phyloP scores from a whole-genome alignment of 1,140 invertebrate species.

The Zaprionus gabonicus region DNA sequence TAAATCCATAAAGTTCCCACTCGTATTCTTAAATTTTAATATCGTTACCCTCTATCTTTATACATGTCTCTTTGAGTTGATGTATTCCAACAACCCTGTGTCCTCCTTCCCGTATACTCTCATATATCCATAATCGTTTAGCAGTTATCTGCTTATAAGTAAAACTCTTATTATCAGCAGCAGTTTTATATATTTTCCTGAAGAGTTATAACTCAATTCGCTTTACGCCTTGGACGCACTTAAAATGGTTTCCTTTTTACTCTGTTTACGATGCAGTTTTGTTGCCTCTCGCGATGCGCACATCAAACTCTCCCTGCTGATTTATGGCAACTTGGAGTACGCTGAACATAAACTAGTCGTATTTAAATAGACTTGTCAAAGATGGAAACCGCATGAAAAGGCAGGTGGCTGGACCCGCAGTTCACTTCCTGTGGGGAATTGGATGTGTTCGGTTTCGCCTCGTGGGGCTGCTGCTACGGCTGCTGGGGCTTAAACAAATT shows the following conservation, averaged over 20 bases:
- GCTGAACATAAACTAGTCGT: constrained; percentile 28
- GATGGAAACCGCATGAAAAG: constrained; percentile 28
- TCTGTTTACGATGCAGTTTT: constrained; percentile 36
- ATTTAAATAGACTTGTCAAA: constrained; percentile 62
- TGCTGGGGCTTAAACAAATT: constrained; percentile 67
- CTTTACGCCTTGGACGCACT: constrained; percentile 9
- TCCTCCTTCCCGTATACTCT: too few species aligned
- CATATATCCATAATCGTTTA: too few species aligned
- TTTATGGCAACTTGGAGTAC: constrained; percentile 58
- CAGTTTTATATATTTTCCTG: background rate
- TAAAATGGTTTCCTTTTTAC: constrained; percentile 6
- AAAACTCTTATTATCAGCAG: background rate
- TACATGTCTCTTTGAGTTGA: too few species aligned
- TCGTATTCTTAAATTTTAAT: background rate
- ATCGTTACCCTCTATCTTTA: background rate
- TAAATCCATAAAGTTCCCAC: background rate
- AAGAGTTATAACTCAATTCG: background rate
- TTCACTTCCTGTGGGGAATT: constrained; percentile 56
- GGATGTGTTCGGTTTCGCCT: constrained; percentile 10
- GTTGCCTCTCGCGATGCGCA: constrained; percentile 14
- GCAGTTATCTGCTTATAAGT: background rate
- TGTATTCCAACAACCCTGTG: too few species aligned
- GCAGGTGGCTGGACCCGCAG: constrained; percentile 58
- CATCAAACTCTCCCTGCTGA: constrained; percentile 44
- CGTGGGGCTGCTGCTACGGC: constrained; percentile 47